phyloP scores from a whole-genome alignment of 2,797 vertebrate species.

The Oreochromis grahami region DNA sequence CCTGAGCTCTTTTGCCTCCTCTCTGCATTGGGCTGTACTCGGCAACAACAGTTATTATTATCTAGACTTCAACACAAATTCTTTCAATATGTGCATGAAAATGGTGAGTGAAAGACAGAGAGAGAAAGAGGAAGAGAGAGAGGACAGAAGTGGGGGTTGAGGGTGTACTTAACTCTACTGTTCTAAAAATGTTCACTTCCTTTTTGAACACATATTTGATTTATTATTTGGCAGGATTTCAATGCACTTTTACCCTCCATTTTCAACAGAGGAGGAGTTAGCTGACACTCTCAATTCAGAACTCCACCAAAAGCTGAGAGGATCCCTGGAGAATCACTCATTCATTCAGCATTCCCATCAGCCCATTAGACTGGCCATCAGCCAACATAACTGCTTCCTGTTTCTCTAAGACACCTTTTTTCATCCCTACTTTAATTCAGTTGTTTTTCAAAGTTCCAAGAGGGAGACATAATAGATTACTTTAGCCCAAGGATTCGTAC shows the following conservation, averaged over 20 bases:
- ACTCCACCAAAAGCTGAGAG: constrained; percentile 57
- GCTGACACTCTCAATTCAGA: constrained; percentile 72
- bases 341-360: constrained; percentile 75
- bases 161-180: constrained; percentile 68
- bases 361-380: constrained; percentile 76
- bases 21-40: background rate
- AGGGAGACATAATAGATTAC: constrained; percentile 47
- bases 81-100: background rate
- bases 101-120: background rate
- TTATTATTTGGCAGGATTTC: constrained; percentile 76
- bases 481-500: constrained; percentile 45
- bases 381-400: constrained; percentile 73
- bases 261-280: constrained; percentile 69
- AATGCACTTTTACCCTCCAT: constrained; percentile 71
- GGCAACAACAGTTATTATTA: background rate
- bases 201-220: constrained; percentile 76
- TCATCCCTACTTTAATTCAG: constrained; percentile 64
- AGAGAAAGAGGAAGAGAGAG: background rate
- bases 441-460: constrained; percentile 64
- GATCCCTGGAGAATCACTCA: constrained; percentile 64
- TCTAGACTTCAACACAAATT: background rate
- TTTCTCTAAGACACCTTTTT: constrained; percentile 71
- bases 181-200: constrained; percentile 75
- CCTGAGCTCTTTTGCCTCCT: background rate
- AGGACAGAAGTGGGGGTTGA: constrained; percentile 42